phyloP scores from a whole-genome alignment of 2,797 vertebrate genomes.

The Scarus forsteni region DNA sequence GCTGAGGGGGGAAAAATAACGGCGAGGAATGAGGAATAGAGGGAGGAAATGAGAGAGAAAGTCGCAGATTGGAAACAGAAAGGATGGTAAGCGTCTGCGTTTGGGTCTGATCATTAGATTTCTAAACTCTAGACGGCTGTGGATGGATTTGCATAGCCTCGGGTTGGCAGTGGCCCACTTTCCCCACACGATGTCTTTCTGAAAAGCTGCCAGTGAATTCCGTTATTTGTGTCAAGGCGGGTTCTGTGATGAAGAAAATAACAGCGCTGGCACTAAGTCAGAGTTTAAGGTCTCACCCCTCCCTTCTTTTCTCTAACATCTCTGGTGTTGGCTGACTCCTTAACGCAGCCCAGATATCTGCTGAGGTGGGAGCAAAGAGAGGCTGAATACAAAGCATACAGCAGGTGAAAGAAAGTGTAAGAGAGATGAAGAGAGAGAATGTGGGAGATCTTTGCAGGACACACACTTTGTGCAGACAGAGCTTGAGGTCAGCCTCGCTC shows the following conservation, averaged over 20 bases:
- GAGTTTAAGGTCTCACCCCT: conserved; percentile 54
- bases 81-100: conserved; percentile 61
- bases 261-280: conserved; percentile 70
- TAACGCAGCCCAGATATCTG: conserved; percentile 66
- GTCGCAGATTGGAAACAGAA: conserved; percentile 50
- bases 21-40: conserved; percentile 34
- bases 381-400: conserved; percentile 19
- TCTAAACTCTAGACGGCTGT: conserved; percentile 72
- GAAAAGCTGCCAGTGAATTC: conserved; percentile 79
- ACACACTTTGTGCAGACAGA: conserved; percentile 25
- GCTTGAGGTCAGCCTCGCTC: conserved; percentile 29
- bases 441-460: conserved; percentile 37
- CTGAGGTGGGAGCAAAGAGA: conserved; percentile 25
- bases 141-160: conserved; percentile 82
- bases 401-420: conserved; percentile 18
- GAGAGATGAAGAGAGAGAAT: conserved; percentile 33
- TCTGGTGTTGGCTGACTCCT: conserved; percentile 53
- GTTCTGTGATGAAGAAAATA: conserved; percentile 81
- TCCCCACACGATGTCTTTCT: conserved; percentile 69
- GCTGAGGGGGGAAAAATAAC: conserved; percentile 29
- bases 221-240: conserved; percentile 82
- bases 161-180: conserved; percentile 83
- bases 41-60: conserved; percentile 58
- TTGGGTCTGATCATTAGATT: conserved; percentile 79
- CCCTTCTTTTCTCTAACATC: conserved; percentile 18